Conservation (phyloP, 2,888 invertebrate species). For the Lamproptera curius region DNA sequence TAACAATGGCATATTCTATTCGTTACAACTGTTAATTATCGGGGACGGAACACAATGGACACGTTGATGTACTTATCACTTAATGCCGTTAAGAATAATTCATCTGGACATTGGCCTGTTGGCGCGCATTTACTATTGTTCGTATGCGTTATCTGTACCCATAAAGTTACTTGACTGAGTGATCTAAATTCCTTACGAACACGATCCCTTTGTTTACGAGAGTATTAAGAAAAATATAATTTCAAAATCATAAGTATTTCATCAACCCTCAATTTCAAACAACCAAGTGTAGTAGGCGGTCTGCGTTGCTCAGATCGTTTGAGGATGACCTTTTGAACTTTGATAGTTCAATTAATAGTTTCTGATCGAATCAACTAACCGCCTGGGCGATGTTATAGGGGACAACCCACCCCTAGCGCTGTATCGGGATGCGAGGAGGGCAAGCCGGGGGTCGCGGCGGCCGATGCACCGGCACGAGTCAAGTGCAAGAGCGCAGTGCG, state of each 20-base stretch:
- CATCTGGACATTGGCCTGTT: slow-evolving; percentile 15
- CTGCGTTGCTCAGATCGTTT: too few relatives aligned
- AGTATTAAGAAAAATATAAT: too few relatives aligned
- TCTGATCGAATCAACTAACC: too few relatives aligned
- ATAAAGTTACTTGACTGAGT: too few relatives aligned
- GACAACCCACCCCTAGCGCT: slow-evolving; percentile 21
- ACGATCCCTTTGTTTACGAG: too few relatives aligned
- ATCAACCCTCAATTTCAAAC: too few relatives aligned
- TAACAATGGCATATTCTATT: slow-evolving; percentile 11
- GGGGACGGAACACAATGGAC: background rate
- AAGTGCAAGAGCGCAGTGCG: slow-evolving; percentile 69
- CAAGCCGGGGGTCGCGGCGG: slow-evolving; percentile 47
- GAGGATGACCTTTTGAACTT: too few relatives aligned
- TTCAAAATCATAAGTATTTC: too few relatives aligned
- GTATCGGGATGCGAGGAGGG: slow-evolving; percentile 32
- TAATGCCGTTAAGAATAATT: slow-evolving; percentile 1
- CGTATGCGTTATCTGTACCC: background rate
- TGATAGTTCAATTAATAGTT: too few relatives aligned
- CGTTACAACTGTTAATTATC: slow-evolving; percentile 16
- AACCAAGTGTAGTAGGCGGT: too few relatives aligned
- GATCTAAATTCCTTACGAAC: too few relatives aligned
- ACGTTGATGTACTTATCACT: background rate
- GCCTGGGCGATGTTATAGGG: too few relatives aligned
- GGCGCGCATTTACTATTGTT: background rate
- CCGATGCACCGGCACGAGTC: slow-evolving; percentile 67